Conservation (phyloP, 2,888 invertebrate species). For the Molanna angustata region DNA sequence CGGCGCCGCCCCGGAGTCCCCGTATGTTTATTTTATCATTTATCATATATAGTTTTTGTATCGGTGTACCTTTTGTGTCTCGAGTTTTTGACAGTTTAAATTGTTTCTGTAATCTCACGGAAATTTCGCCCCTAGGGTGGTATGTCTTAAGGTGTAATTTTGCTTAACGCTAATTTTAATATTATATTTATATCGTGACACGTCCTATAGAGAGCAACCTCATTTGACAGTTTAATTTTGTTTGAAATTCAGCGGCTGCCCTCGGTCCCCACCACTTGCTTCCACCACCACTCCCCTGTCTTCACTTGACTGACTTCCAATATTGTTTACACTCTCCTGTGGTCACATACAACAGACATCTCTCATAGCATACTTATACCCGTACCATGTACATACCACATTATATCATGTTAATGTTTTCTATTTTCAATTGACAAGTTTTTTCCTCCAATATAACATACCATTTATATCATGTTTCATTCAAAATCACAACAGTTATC, state of each 20-base stretch:
- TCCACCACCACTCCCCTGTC: not conserved
- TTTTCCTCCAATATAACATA: no score
- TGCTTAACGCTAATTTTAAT: slow-evolving; percentile 1
- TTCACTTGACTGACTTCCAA: no score
- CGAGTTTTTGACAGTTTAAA: slow-evolving; percentile 60
- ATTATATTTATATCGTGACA: slow-evolving; percentile 16
- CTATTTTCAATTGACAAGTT: no score
- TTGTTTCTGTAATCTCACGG: slow-evolving; percentile 42
- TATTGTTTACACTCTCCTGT: no score
- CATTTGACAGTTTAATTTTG: slow-evolving; percentile 19
- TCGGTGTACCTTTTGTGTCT: slow-evolving; percentile 1
- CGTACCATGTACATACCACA: no score
- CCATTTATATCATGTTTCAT: no score
- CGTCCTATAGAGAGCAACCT: slow-evolving; percentile 14
- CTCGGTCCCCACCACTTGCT: slow-evolving; percentile 9
- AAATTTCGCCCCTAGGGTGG: slow-evolving; percentile 44
- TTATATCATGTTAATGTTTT: no score
- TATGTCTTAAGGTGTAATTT: slow-evolving; percentile 39
- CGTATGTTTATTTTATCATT: not conserved
- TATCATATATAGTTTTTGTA: not conserved
- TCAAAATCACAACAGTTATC: no score
- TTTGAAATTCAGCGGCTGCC: not conserved
- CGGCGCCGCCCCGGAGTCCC: slow-evolving; percentile 40
- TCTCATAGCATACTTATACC: no score
- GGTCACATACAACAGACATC: no score